A percentile compares a stretch with the other conserved stretches of the same genome.
These are phyloP conservation scores for Diarsia brunnea DNA, from an alignment of 2,888 invertebrate species.

Conservation along the genomic window DNA sequence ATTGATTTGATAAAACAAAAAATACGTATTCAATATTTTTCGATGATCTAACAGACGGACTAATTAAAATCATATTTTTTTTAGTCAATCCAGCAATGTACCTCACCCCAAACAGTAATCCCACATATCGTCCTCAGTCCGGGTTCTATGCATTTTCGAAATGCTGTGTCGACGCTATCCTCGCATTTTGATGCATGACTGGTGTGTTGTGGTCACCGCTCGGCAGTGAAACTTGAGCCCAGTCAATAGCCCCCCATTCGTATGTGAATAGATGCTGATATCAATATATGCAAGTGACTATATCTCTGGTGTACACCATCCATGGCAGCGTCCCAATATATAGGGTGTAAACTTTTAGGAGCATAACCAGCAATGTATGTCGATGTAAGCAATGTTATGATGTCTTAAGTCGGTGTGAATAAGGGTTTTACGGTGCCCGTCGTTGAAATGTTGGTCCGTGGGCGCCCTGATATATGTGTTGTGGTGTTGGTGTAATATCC, in stretches of 20 bases:
- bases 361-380: constrained; percentile 40
- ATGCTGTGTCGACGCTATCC: constrained; percentile 54
- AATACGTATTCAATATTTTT: too few species aligned
- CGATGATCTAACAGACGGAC: too few species aligned
- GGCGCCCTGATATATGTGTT: constrained; percentile 62
- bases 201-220: constrained; percentile 58
- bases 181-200: constrained; percentile 63
- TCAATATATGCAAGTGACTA: constrained; percentile 11
- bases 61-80: too few species aligned
- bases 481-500: constrained; percentile 49
- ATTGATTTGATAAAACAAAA: too few species aligned
- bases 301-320: constrained; percentile 1
- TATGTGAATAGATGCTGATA: constrained; percentile 53
- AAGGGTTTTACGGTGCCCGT: constrained; percentile 38
- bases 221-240: constrained; percentile 59
- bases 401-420: background rate
- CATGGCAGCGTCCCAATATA: constrained; percentile 19
- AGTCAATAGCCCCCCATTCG: constrained; percentile 54
- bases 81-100: constrained; percentile 54
- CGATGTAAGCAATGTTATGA: background rate
- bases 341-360: background rate
- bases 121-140: constrained; percentile 6
- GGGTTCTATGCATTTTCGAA: constrained; percentile 52
- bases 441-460: constrained; percentile 52
- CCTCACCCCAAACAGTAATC: background rate